Evolutionary conservation across 2,113 vertebrate genomes (phyloP), one percentile per base, ranked within the genome.

Genomic region (Leptobrachium ailaonicum): DNA sequence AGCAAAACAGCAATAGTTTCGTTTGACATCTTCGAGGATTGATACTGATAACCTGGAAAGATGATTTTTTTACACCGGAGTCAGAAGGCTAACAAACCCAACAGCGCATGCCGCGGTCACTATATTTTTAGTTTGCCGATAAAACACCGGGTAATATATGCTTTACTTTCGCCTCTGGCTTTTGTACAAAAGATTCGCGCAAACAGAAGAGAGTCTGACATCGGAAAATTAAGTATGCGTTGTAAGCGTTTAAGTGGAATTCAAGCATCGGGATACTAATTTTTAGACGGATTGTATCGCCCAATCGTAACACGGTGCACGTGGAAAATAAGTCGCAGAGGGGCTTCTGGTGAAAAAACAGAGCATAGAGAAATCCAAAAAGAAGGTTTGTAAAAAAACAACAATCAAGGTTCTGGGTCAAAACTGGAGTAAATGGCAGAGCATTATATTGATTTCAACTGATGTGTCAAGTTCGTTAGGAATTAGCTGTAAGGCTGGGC

Each of bases 181-280:
- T 60, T 53, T 45, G 67, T 62, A 70, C 66, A 77, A 77, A 77
- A 67, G 68, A 66, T 66, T 54, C 70, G 76, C 54, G 47, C 66
- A 77, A 70, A 77, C 67, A 77, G 70, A 77, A 77, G 66, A 13
- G 76, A 70, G 60, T 32, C 53, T 77, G 66, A 77, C 76, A 77
- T 70, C 66, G 6, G 67, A 71, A 60, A 77, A 77, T 77, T 77
- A 77, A 77, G 70, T 67, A 70, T 70, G 75, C 75, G 10, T 58
- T 44, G 66, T n/a, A 68, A 77, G 75, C 68, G 75, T 77, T 77
- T 77, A 69, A 77, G 41, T 41, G 32, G 53, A 77, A 70, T 45
- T 20, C 66, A 62, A 77, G 43, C 66, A 70, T 45, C 42, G 42
- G 66, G 44, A 70, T 71, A 70, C 53, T 70, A 54, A 69, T 76